Evolutionary conservation across 2,113 vertebrate species (phyloP).

Genomic region (Prunella fulvescens): DNA sequence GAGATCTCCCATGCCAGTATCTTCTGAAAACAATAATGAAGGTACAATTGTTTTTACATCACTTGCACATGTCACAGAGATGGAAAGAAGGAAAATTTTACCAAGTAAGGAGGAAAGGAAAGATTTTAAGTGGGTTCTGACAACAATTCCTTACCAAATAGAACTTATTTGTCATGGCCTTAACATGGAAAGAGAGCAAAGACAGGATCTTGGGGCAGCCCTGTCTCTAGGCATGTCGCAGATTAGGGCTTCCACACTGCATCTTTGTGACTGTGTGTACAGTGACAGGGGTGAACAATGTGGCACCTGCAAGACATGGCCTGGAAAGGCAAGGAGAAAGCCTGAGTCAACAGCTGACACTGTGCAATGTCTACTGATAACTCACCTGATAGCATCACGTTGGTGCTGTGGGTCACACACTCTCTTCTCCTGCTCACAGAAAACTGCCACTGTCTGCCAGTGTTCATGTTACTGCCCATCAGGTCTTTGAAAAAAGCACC

Average conservation of each 20-base stretch:
- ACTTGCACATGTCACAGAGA: neutral
- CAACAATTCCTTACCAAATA: neutral
- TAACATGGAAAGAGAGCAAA: neutral
- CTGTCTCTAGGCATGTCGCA: neutral
- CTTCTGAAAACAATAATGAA: neutral
- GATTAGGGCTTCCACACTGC: neutral
- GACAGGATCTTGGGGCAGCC: neutral
- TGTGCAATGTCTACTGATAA: neutral
- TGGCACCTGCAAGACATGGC: neutral
- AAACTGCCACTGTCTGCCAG: neutral
- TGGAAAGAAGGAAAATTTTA: neutral
- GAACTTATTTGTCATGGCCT: neutral
- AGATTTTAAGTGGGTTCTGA: neutral
- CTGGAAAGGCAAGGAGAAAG: neutral
- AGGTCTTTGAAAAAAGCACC: neutral
- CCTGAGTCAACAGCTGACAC: neutral
- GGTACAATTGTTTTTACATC: neutral
- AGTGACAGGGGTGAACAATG: neutral
- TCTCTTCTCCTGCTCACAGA: neutral
- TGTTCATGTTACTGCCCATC: neutral
- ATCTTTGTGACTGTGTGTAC: fast-evolving
- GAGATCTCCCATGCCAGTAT: neutral
- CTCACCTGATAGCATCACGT: fast-evolving
- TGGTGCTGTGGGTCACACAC: fast-evolving
- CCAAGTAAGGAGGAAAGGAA: neutral